Percentiles rank a stretch among this genome's conserved stretches.
phyloP scores from a whole-genome alignment of 1,140 invertebrate species.

The Thalassaphorura encarpata region DNA sequence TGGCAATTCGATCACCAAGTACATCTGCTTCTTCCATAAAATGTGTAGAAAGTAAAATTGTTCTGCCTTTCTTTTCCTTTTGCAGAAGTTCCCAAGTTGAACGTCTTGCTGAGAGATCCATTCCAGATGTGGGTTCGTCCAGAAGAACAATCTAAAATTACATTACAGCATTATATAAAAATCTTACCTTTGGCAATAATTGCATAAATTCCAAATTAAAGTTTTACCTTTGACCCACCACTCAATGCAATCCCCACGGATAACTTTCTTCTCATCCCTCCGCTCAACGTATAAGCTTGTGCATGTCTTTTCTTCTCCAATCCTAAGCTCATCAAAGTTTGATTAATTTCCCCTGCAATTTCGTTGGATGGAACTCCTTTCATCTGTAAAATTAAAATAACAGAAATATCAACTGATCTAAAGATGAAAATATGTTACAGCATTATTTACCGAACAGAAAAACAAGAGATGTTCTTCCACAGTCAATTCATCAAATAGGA shows the following conservation, averaged over 20 bases:
- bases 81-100: constrained; percentile 46
- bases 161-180: not conserved
- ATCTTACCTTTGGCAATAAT: too few relatives aligned
- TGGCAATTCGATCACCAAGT: constrained; percentile 83
- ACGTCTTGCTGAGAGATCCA: constrained; percentile 50
- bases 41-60: constrained; percentile 88
- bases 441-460: constrained; percentile 52
- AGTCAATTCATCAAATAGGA: constrained; percentile 79
- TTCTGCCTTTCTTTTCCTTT: constrained; percentile 43
- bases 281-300: constrained; percentile 61
- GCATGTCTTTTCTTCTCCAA: constrained; percentile 50
- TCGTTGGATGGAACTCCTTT: constrained; percentile 16
- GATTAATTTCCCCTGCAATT: constrained; percentile 7
- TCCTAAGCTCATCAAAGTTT: constrained; percentile 41
- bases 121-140: constrained; percentile 40
- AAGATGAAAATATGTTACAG: not conserved
- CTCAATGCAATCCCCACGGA: constrained; percentile 76
- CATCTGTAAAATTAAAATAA: constrained; percentile 11
- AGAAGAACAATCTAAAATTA: constrained; percentile 22
- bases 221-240: constrained; percentile 39
- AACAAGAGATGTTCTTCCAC: constrained; percentile 82
- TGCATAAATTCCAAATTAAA: not conserved
- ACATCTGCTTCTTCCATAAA: constrained; percentile 99
- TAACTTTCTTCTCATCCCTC: constrained; percentile 76
- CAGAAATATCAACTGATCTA: not conserved